phyloP scores from a whole-genome alignment of 1,140 invertebrate species.

The Scaptomyza graminum region DNA sequence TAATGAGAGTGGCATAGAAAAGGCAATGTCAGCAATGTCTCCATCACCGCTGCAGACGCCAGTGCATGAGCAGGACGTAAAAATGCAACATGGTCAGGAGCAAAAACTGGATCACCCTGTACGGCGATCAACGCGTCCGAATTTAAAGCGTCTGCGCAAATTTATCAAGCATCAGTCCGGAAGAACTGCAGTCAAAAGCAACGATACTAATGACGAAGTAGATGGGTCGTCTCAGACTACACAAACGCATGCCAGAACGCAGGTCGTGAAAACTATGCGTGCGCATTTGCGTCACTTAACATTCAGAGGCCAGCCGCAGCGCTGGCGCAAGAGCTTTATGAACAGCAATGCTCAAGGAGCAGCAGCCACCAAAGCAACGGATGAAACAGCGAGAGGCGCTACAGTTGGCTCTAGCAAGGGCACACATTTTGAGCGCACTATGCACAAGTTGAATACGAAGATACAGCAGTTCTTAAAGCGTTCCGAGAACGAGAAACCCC shows the following conservation, averaged over 20 bases:
- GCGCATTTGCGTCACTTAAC: constrained; percentile 52
- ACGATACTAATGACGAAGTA: constrained; percentile 3
- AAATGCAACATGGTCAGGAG: background rate
- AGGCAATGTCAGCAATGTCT: constrained; percentile 24
- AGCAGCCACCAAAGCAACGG: background rate
- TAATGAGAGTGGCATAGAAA: constrained; percentile 72
- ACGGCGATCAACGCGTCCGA: constrained; percentile 48
- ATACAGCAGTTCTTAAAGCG: constrained; percentile 75
- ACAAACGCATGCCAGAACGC: background rate
- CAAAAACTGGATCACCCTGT: constrained; percentile 10
- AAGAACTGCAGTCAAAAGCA: constrained; percentile 6
- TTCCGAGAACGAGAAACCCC: background rate
- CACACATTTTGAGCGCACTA: constrained; percentile 58
- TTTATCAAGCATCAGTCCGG: constrained; percentile 60
- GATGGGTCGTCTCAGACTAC: background rate
- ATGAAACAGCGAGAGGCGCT: constrained; percentile 19
- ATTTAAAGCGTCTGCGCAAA: constrained; percentile 61
- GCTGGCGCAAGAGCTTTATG: constrained; percentile 66
- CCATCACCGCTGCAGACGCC: constrained; percentile 28
- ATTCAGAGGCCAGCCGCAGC: constrained; percentile 60
- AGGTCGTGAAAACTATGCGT: constrained; percentile 17
- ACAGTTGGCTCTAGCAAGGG: constrained; percentile 1
- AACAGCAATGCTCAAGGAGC: background rate
- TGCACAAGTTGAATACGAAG: constrained; percentile 67
- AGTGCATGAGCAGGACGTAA: background rate